phyloP scores from a whole-genome alignment of 2,888 invertebrate species.

The Cheilosia vulpina region DNA sequence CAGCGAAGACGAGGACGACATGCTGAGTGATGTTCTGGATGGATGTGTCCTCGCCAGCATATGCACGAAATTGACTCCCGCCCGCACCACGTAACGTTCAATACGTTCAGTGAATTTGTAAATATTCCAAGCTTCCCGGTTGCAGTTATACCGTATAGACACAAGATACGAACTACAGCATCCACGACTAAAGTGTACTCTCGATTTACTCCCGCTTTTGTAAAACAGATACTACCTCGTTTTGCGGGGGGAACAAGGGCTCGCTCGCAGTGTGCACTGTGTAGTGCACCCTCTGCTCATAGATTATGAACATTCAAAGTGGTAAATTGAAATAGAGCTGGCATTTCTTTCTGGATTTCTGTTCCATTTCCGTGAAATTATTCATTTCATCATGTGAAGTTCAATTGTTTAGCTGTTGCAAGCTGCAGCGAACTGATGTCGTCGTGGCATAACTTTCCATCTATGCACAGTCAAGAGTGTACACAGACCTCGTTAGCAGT shows the following conservation, averaged over 20 bases:
- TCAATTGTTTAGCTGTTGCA: conserved; percentile 47
- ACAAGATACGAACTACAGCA: not conserved
- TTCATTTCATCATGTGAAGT: conserved; percentile 65
- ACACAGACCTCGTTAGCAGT: conserved; percentile 21
- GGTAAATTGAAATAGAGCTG: conserved; percentile 61
- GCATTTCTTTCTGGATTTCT: conserved; percentile 56
- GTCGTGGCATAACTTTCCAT: conserved; percentile 21
- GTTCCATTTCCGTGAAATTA: conserved; percentile 67
- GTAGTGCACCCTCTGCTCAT: conserved; percentile 12
- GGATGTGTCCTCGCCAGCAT: conserved; percentile 49
- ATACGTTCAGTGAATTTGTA: conserved; percentile 71
- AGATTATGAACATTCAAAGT: conserved; percentile 58
- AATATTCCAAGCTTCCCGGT: conserved; percentile 55
- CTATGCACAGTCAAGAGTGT: not conserved
- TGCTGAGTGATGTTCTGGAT: conserved; percentile 65
- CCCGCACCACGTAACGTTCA: conserved; percentile 57
- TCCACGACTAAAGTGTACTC: conserved; percentile 17
- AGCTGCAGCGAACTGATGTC: conserved; percentile 13
- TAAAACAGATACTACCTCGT: conserved; percentile 3
- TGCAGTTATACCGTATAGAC: conserved; percentile 6
- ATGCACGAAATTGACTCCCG: conserved; percentile 56
- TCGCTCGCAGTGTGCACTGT: not conserved
- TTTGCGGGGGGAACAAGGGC: not conserved
- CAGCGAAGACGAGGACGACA: conserved; percentile 52
- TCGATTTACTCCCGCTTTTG: conserved; percentile 36